Conservation (phyloP, 2,888 invertebrate genomes). For the Noctua fimbriata region DNA sequence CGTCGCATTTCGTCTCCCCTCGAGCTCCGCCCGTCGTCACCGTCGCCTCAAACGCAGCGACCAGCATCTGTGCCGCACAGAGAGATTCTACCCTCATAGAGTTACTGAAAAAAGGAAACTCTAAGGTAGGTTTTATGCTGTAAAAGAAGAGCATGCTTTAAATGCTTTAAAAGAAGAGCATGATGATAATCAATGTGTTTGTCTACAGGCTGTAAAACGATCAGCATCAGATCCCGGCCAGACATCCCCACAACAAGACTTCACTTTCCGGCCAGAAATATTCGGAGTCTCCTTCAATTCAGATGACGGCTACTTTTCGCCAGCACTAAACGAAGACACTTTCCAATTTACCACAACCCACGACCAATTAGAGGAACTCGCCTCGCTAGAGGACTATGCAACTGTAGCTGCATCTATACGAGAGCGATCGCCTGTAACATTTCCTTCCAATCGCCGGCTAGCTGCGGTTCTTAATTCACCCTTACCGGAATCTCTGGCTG, state of each 20-base stretch:
- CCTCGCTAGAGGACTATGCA: slow-evolving; percentile 91
- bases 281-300: slow-evolving; percentile 92
- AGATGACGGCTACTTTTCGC: slow-evolving; percentile 91
- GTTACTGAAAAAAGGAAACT: slow-evolving; percentile 92
- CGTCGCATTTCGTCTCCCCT: slow-evolving; percentile 85
- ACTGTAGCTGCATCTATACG: slow-evolving; percentile 90
- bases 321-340: slow-evolving; percentile 94
- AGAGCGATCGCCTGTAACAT: slow-evolving; percentile 90
- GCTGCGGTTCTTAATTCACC: slow-evolving; percentile 95
- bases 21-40: slow-evolving; percentile 84
- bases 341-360: slow-evolving; percentile 91
- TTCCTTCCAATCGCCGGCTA: slow-evolving; percentile 93
- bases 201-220: slow-evolving; percentile 92
- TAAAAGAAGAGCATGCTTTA: neutral
- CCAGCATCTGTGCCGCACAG: slow-evolving; percentile 80
- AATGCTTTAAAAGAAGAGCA: neutral
- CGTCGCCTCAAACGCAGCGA: slow-evolving; percentile 78
- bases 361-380: slow-evolving; percentile 92
- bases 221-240: slow-evolving; percentile 94
- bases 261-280: slow-evolving; percentile 91
- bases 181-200: slow-evolving; percentile 14
- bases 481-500: slow-evolving; percentile 94
- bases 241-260: slow-evolving; percentile 89
- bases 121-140: slow-evolving; percentile 81
- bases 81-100: slow-evolving; percentile 95